Evolutionary conservation across 2,888 invertebrate species (phyloP).

Genomic region (Drosophila lacicola): DNA sequence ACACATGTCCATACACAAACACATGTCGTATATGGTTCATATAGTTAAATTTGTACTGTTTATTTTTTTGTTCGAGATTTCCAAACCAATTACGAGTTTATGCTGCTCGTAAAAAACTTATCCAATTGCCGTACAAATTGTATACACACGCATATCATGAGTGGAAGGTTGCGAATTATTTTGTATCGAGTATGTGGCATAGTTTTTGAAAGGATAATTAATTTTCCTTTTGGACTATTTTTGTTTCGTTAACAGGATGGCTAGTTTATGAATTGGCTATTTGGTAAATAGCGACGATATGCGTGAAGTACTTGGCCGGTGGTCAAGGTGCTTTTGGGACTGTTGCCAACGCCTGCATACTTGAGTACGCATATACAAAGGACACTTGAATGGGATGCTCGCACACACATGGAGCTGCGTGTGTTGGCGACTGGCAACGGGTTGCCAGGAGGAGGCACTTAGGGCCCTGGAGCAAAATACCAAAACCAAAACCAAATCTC

Average conservation of each 20-base stretch:
- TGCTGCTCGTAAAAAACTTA: too few relatives aligned
- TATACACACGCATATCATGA: too few relatives aligned
- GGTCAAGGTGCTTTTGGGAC: constrained; percentile 49
- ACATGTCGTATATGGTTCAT: too few relatives aligned
- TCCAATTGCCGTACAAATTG: too few relatives aligned
- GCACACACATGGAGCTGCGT: not conserved
- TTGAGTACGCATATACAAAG: constrained; percentile 50
- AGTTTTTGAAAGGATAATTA: too few relatives aligned
- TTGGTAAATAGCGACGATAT: constrained; percentile 32
- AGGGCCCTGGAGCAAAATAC: constrained; percentile 25
- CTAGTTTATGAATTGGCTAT: constrained; percentile 28
- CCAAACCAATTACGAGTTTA: too few relatives aligned
- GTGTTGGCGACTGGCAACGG: constrained; percentile 6
- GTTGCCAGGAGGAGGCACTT: constrained; percentile 41
- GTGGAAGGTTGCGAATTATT: too few relatives aligned
- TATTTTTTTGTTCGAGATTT: too few relatives aligned
- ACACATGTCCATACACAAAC: too few relatives aligned
- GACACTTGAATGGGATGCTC: constrained; percentile 52
- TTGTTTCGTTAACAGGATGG: not conserved
- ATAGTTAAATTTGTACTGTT: too few relatives aligned
- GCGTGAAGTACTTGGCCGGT: constrained; percentile 16
- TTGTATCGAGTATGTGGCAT: too few relatives aligned
- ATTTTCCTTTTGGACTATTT: too few relatives aligned
- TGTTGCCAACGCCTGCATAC: constrained; percentile 59
- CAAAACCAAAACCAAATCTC: constrained; percentile 23